Base-by-base conservation (phyloP, 2,888 invertebrate species). In the Euproctis similis region DNA sequence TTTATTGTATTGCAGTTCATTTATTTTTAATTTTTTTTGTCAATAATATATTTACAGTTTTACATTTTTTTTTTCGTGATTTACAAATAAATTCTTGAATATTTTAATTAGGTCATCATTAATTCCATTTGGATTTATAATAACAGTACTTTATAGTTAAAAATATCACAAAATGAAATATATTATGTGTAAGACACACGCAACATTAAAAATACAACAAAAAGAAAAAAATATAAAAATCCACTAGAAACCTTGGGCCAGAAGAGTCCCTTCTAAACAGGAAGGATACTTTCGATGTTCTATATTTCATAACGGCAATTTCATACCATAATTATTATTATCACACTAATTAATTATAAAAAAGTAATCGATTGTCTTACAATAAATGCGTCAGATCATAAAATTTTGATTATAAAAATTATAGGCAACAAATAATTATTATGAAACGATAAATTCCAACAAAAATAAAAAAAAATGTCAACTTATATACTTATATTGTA, bases 81-180 rank as follows among this genome's bases (percentile, higher is more conserved):
- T 84, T 84, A 82, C 85, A 84, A 84, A 84, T 84, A 84, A 84
- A 81, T 82, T 84, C 85, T 80, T 81, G 84, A 81, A 82, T 84
- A 82, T 84, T 76, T 18, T 78, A 80, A 78, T 84, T 84, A 84
- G 78, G 84, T 84, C 84, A 81, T 78, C 76, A 82, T 84, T 80
- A 75, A n/a, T 74, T 82, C 78, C 82, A 74, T 69, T 69, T 74
- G 84, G 81, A 82, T 84, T 84, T 80, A 82, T 59, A 77, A 81
- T 84, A 84, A 85, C 85, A 85, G 85, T 84, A 85, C 76, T 80
- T 84, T 85, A 85, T 85, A 84, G 85, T 84, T 84, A 84, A 85
- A 84, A 84, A 85, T 85, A 85, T 85, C 85, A 85, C 85, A 85
- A 85, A 85, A 85, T 82, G 84, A 84, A 85, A 85, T 82, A 84